Evolutionary conservation across 2,888 invertebrate species (phyloP).

Genomic region (Oscheius sp.): DNA sequence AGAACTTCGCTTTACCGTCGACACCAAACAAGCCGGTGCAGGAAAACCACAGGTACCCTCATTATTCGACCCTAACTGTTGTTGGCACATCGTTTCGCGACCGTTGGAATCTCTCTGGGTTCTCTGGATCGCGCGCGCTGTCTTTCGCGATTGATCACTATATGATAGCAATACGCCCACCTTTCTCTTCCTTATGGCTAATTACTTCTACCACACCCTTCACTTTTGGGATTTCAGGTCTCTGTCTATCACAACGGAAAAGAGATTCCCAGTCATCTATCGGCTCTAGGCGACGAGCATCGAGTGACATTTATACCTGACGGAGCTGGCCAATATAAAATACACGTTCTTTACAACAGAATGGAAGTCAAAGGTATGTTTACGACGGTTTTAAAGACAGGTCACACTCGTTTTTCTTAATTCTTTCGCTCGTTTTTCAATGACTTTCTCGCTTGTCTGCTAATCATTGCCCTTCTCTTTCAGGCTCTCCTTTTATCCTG

Average conservation of each 20-base stretch:
- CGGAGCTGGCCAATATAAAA: slow-evolving; percentile 77
- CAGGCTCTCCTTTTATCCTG: slow-evolving; percentile 72
- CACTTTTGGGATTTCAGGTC: slow-evolving; percentile 50
- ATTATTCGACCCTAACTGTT: neutral
- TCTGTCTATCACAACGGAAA: slow-evolving; percentile 66
- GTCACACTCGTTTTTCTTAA: neutral
- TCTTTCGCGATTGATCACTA: slow-evolving; percentile 26
- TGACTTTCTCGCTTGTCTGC: neutral
- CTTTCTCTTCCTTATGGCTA: neutral
- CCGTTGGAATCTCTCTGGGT: slow-evolving; percentile 2
- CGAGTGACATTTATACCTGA: slow-evolving; percentile 74
- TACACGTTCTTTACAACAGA: slow-evolving; percentile 93
- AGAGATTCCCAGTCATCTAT: slow-evolving; percentile 76
- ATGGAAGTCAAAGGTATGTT: slow-evolving; percentile 80
- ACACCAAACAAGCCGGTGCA: slow-evolving; percentile 65
- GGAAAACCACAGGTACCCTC: slow-evolving; percentile 67
- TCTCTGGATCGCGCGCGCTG: slow-evolving; percentile 4
- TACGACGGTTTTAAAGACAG: neutral
- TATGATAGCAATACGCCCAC: slow-evolving; percentile 26
- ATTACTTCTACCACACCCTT: neutral
- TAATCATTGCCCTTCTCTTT: neutral
- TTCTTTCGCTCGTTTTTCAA: neutral
- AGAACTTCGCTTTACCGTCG: slow-evolving; percentile 69
- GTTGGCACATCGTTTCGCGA: slow-evolving; percentile 1
- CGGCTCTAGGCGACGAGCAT: slow-evolving; percentile 39